phyloP scores from a whole-genome alignment of 2,888 invertebrate species.

The Drosophila paranaensis region DNA sequence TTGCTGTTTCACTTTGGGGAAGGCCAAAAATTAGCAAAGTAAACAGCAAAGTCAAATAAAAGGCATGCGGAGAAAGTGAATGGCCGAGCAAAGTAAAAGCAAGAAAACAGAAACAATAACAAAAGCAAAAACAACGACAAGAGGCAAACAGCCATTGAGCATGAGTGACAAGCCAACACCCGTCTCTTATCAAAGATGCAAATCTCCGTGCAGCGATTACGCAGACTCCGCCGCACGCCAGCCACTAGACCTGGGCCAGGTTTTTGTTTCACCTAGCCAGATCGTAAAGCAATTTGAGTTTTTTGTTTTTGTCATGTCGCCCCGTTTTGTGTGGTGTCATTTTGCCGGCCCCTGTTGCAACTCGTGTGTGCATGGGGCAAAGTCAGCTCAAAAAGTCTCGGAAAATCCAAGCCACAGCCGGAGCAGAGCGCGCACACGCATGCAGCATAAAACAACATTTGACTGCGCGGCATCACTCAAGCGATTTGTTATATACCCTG shows the following conservation, averaged over 20 bases:
- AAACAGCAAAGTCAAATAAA: constrained; percentile 63
- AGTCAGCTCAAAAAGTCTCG: constrained; percentile 44
- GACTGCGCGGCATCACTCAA: constrained; percentile 28
- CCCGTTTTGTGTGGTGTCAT: constrained; percentile 46
- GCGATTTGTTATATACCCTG: constrained; percentile 26
- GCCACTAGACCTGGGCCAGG: constrained; percentile 8
- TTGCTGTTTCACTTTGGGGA: constrained; percentile 45
- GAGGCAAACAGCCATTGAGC: constrained; percentile 32
- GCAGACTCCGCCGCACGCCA: constrained; percentile 13
- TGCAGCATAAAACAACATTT: constrained; percentile 32
- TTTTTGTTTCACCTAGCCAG: constrained; percentile 25
- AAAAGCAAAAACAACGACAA: constrained; percentile 22
- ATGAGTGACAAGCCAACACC: constrained; percentile 68
- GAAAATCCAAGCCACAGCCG: constrained; percentile 28
- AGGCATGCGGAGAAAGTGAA: constrained; percentile 71
- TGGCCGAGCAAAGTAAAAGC: constrained; percentile 71
- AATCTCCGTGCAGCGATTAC: constrained; percentile 24
- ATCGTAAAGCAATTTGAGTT: constrained; percentile 47
- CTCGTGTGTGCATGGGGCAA: constrained; percentile 47
- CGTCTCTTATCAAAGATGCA: constrained; percentile 50
- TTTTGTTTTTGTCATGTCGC: constrained; percentile 53
- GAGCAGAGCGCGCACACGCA: constrained; percentile 25
- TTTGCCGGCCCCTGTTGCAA: constrained; percentile 61
- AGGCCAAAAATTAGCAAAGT: constrained; percentile 69
- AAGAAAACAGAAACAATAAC: constrained; percentile 24